phyloP scores from a whole-genome alignment of 2,113 vertebrate species.

The Chloebia gouldiae region DNA sequence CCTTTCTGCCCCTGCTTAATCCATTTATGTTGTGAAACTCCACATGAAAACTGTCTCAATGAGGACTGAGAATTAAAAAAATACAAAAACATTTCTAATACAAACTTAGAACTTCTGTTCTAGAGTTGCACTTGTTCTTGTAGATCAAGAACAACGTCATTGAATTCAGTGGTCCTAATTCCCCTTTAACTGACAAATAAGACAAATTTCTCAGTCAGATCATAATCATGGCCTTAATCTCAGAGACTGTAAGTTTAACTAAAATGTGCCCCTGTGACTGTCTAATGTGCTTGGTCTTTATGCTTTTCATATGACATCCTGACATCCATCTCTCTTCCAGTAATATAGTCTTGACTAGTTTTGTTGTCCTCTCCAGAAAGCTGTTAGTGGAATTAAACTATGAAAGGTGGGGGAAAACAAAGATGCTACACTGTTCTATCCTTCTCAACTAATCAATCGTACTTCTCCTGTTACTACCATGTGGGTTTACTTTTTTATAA shows the following conservation, averaged over 20 bases:
- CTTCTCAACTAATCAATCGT: background rate
- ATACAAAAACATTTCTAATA: background rate
- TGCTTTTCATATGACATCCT: background rate
- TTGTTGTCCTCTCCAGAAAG: background rate
- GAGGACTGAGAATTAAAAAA: background rate
- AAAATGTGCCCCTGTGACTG: background rate
- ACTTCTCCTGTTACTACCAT: background rate
- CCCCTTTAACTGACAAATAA: background rate
- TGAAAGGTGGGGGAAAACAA: background rate
- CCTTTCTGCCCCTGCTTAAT: background rate
- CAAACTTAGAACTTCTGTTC: background rate
- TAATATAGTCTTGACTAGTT: background rate
- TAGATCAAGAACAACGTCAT: background rate
- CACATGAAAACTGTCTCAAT: background rate
- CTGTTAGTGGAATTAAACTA: background rate
- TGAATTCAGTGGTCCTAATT: background rate
- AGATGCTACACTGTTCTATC: background rate
- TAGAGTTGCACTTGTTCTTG: background rate
- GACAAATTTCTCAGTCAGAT: background rate
- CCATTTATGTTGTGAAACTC: background rate
- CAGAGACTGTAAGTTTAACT: background rate
- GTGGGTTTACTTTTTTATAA: background rate
- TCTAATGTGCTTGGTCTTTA: background rate
- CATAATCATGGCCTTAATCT: background rate
- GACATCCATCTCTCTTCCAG: background rate